Percentiles rank a stretch among this genome's conserved stretches.
Evolutionary conservation across 2,113 vertebrate species (phyloP).

Genomic region (Loxodonta africana): DNA sequence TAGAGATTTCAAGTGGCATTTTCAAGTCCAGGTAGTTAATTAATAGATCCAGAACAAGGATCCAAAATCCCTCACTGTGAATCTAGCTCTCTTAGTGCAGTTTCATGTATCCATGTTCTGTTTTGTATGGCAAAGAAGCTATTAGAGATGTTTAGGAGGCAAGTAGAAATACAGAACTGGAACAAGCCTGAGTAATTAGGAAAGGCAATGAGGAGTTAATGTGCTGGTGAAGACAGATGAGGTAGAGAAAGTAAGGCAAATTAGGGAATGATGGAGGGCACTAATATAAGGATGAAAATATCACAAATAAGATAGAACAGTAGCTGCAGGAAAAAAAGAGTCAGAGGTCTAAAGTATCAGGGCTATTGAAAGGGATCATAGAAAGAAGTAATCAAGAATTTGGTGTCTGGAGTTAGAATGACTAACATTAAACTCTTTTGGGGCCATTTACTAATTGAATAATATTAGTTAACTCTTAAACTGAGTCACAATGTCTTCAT

Average conservation of each 20-base stretch:
- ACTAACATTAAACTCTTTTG: background rate
- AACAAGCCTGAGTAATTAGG: background rate
- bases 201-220: background rate
- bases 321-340: background rate
- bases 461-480: background rate
- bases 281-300: background rate
- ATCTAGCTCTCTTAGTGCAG: background rate
- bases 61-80: background rate
- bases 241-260: background rate
- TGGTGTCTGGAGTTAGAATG: background rate
- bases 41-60: background rate
- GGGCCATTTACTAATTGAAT: background rate
- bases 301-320: background rate
- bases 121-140: background rate
- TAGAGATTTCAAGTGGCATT: background rate
- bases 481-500: background rate
- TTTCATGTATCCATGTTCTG: background rate
- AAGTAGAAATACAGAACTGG: background rate
- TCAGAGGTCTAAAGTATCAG: background rate
- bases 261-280: background rate
- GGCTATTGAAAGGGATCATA: background rate
- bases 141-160: background rate
- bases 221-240: background rate
- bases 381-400: background rate
- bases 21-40: background rate